Base-by-base conservation (phyloP, 2,113 vertebrate genomes). In the Pyrgilauda ruficollis region DNA sequence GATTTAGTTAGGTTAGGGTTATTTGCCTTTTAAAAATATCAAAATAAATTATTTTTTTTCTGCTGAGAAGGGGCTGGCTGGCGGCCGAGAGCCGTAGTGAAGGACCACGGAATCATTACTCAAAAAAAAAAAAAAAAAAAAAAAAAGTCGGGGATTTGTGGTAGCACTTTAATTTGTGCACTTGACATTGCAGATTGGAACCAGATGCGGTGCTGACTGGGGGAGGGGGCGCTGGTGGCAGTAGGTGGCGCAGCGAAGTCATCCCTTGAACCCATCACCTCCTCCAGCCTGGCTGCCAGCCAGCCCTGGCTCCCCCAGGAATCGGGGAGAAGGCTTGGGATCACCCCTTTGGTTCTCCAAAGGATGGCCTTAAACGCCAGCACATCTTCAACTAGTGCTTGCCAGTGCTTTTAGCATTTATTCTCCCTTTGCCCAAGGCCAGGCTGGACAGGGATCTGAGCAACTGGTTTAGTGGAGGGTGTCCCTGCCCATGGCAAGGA, bases 141-240 rank as follows among this genome's bases (percentile, higher is more conserved):
- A 35, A 52, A 78, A 53, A 35, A 10, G 19, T n/a, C 5, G 10
- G n/a, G 55, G 96, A 80, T 95, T 96, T 95, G 91, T 95, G 97
- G 93, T 90, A 92, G 94, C 91, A 59, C 94, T 97, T 97, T 92
- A 95, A 97, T 96, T 96, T 92, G 94, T 95, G 96, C 97, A 96
- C 96, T 98, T 97, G 97, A 97, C 97, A 92, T 96, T 97, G 81
- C 50, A 95, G 96, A 97, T 98, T 97, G 97, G 97, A 97, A 97
- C 62, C 97, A 98, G 97, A 97, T 95, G 97, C 92, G 19, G 81
- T 74, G 85, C 67, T 55, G 18, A 14, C 69, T 61, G 89, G 76
- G 80, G 85, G 94, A 70, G 90, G 78, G 90, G 84, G 53, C 44
- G 9, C 47, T 59, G 93, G 93, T 96, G 97, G 94, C 98, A 76